Evolutionary conservation across 2,797 vertebrate species (phyloP), one percentile per base, ranked within the genome.

Genomic region (Podarcis siculus): DNA sequence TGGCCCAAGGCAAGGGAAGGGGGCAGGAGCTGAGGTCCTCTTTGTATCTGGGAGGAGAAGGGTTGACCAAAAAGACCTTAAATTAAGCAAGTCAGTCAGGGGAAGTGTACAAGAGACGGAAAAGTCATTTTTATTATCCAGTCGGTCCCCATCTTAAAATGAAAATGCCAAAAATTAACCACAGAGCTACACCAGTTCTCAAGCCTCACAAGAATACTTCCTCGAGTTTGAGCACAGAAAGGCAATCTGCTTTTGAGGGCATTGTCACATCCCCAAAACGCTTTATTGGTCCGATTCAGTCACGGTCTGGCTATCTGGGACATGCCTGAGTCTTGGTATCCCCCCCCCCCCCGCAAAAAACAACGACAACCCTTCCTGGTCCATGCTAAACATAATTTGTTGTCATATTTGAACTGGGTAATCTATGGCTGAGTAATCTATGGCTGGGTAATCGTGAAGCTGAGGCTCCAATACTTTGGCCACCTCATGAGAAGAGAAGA

Each of bases 91-190:
- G 35, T 66, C 32, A 4, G 55, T 23, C 79, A 37, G 82, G 82
- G 1, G 76, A 85, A 42, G 21, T 64, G 76, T 9, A 71, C 23
- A 86, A 93, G 89, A 89, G 64, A 90, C n/a, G 93, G 77, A 45
- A 73, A 89, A 61, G 87, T 73, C 85, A 32, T 86, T 88, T 69
- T 39, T 81, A 55, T 89, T 82, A 85, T 2, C 90, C 83, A 90
- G 42, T 83, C 73, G 84, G 86, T 86, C 23, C 7, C 15, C 42
- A 76, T 83, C 81, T 58, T 15, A 66, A 37, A 75, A 45, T 67
- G 23, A 39, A 81, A 64, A 35, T 84, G 12, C 15, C 49, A 84
- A 32, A n/a, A 79, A 55, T 10, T 58, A 55, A 83, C 7, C 58
- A 37, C 35, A 32, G 19, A 64, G 23, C 23, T 64, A 25, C 25